Percentiles rank a stretch among this genome's conserved stretches.
Evolutionary conservation across 2,113 vertebrate genomes (phyloP).

Genomic region (Psilopogon haemacephalus): DNA sequence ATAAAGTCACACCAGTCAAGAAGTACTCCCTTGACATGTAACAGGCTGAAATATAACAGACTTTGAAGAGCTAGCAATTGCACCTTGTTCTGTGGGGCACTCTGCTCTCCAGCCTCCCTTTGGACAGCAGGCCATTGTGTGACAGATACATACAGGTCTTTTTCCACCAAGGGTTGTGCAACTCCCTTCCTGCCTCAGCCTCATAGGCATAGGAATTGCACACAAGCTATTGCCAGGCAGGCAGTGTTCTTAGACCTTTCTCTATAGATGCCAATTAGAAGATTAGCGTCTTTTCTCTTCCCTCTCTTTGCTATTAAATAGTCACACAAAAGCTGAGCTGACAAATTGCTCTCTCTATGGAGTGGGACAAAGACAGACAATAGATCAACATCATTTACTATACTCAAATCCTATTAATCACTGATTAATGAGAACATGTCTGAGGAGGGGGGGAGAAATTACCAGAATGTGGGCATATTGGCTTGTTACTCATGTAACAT

Average conservation of each 20-base stretch:
- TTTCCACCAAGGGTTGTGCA: background rate
- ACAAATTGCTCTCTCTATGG: conserved; percentile 81
- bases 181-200: background rate
- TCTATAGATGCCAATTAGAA: conserved; percentile 81
- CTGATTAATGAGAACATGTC: conserved; percentile 84
- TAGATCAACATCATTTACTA: conserved; percentile 84
- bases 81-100: background rate
- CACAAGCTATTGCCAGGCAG: conserved; percentile 59
- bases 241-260: conserved; percentile 73
- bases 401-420: conserved; percentile 84
- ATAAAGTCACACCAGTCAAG: conserved; percentile 47
- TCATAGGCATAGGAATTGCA: conserved; percentile 76
- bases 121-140: background rate
- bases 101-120: conserved; percentile 21
- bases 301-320: conserved; percentile 81
- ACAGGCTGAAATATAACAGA: conserved; percentile 42
- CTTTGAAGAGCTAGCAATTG: background rate
- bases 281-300: conserved; percentile 81
- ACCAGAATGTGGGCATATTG: conserved; percentile 78
- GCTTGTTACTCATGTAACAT: conserved; percentile 81
- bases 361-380: conserved; percentile 82
- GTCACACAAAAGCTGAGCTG: conserved; percentile 82
- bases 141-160: conserved; percentile 17
- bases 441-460: conserved; percentile 78
- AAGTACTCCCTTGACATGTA: conserved; percentile 49